Base-by-base conservation (phyloP, 2,113 vertebrate genomes). In the Prionailurus bengalensis region DNA sequence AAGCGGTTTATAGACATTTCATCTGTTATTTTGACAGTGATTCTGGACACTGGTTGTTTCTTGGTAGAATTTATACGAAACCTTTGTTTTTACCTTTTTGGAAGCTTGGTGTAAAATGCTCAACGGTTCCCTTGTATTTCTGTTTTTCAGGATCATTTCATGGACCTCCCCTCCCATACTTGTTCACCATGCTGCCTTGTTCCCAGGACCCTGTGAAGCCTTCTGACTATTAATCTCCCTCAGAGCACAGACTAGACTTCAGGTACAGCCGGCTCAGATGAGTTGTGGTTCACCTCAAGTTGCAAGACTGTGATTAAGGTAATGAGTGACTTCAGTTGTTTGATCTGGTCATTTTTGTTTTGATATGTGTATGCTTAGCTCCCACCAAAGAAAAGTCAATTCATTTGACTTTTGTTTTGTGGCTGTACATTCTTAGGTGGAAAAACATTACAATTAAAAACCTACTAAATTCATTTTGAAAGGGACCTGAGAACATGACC, bases 61-160 rank as follows among this genome's bases (percentile, higher is more conserved):
- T 97, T 55, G 33, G n/a, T 3, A 9, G 63, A 29, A 51, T n/a
- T 58, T 42, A 6, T 3, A 1, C 7, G 19, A 33, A 78, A 25
- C 19, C 55, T 82, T 74, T 29, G 15, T 66, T 63, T 94, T 31
- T 61, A 9, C 58, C 71, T 42, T 71, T 78, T 16, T 1, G 7
- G 70, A 45, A 65, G 65, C 16, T 3, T 4, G 27, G 9, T 6
- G 1, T 51, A 9, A 85, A 48, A 65, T 0, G 55, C 58, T 61
- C 82, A 58, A 93, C 7, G 5, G 4, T 81, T 68, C 93, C 90
- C 79, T 65, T 55, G 8, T 12, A 1, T 87, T 96, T 81, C 3
- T 98, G 51, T 98, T 98, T 98, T 98, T 29, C 94, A 99, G 99
- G 95, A 55, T 95, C 58, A 0, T 94, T 88, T 71, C 11, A 1